Percentiles rank a stretch among this genome's conserved stretches.
These are phyloP conservation scores for Brachionus asplanchnoidis DNA, from an alignment of 1,140 invertebrate genomes.

Conservation along the genomic window DNA sequence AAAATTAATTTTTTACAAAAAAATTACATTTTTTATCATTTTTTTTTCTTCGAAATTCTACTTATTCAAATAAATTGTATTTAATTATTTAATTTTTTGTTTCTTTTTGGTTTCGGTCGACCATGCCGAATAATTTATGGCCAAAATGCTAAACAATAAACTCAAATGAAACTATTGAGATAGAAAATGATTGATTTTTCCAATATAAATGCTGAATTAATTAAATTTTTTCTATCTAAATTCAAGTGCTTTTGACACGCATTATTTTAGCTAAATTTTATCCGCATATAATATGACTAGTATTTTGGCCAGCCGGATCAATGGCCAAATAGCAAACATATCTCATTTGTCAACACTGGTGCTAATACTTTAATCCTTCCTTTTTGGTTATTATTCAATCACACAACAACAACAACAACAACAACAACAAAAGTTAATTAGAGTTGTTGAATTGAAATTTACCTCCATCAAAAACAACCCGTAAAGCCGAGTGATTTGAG, in stretches of 20 bases:
- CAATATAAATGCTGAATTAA: neutral
- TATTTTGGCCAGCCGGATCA: neutral
- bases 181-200: neutral
- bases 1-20: neutral
- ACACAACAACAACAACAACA: neutral
- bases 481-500: too few relatives aligned
- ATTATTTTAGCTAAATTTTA: neutral
- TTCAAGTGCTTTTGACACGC: neutral
- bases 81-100: neutral
- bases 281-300: neutral
- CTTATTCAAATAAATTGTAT: neutral
- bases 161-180: neutral
- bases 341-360: neutral
- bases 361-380: neutral
- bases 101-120: neutral
- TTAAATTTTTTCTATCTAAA: neutral
- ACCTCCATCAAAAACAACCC: too few relatives aligned
- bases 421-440: neutral
- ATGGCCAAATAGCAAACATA: neutral
- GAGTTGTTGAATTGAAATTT: too few relatives aligned
- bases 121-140: neutral
- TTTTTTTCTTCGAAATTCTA: neutral
- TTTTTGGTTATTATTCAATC: neutral
- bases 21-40: neutral
- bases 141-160: neutral